Evolutionary conservation across 1,140 invertebrate species (phyloP), one percentile per base, ranked within the genome.

Genomic region (Drosophila chauvacae): DNA sequence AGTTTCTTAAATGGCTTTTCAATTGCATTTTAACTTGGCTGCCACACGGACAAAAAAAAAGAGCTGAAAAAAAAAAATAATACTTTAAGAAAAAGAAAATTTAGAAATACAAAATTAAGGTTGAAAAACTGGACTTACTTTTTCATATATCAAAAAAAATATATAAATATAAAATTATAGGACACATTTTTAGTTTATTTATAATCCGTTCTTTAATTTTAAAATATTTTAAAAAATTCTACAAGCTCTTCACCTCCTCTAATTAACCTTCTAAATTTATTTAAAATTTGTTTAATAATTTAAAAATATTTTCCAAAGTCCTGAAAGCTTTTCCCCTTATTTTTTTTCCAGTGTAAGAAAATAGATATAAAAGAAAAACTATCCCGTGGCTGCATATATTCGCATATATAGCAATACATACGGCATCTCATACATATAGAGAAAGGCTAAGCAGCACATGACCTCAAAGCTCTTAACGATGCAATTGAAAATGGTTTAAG

Each of bases 1-100:
- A 72, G 69, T 72, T 72, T 61, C 51, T 76, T 83, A 80, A 86
- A 86, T 83, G 84, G 80, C 71, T 83, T 88, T 86, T 83, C 84
- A 86, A 86, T 83, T 87, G 83, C 79, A 75, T 86, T 82, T 77
- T 81, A 66, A 53, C 68, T 69, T 73, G 39, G 48, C 50, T 39
- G 20, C 23, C 18, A 57, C 37, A 60, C 18, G 28, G 37, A 10
- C 28, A 30, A 45, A 64, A 48, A 30, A 23, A 30, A 23, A 3
- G n/a, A 9, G 10, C 18, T 45, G 23, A 23, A 16, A 3, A 18
- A 60, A 13, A 30, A 18, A 60, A 13, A 30, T 30, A 0, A 7
- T 30, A 23, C 23, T 23, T 23, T 0, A 23, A 23, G 2, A 23
- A 23, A 23, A 23, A 3, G 1, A 23, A 23, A 23, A 23, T 23